Evolutionary conservation across 2,888 invertebrate genomes (phyloP).

Genomic region (Chalcosyrphus nemorum): DNA sequence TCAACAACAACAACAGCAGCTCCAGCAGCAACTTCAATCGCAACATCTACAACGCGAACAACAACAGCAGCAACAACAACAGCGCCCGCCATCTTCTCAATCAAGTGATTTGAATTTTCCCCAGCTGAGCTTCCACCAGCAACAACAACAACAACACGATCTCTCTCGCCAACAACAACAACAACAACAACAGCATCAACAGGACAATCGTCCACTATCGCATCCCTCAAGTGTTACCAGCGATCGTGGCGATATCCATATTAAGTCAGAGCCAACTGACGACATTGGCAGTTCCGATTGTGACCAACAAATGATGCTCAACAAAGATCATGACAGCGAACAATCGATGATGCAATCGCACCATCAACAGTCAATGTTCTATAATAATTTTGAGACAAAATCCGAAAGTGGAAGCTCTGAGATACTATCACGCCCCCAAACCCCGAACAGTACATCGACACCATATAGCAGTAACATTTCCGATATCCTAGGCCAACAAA

Average conservation of each 20-base stretch:
- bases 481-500: conserved; percentile 80
- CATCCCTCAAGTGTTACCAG: conserved; percentile 78
- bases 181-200: conserved; percentile 54
- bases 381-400: conserved; percentile 81
- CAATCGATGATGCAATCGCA: conserved; percentile 74
- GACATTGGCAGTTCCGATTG: conserved; percentile 78
- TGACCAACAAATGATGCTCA: conserved; percentile 58
- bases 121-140: conserved; percentile 73
- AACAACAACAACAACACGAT: conserved; percentile 74
- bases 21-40: conserved; percentile 35
- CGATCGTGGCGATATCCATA: conserved; percentile 80
- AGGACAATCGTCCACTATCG: conserved; percentile 75
- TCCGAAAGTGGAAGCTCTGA: conserved; percentile 82
- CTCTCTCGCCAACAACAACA: conserved; percentile 74
- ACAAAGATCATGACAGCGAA: conserved; percentile 56
- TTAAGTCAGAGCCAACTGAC: conserved; percentile 86
- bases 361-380: conserved; percentile 84
- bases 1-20: conserved; percentile 60
- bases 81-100: conserved; percentile 69
- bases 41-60: conserved; percentile 49
- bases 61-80: conserved; percentile 61
- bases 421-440: conserved; percentile 81
- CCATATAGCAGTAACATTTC: conserved; percentile 78
- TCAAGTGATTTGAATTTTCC: conserved; percentile 74
- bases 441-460: conserved; percentile 78